Evolutionary conservation across 1,140 invertebrate species (phyloP).

Genomic region (Temnothorax longispinosus): DNA sequence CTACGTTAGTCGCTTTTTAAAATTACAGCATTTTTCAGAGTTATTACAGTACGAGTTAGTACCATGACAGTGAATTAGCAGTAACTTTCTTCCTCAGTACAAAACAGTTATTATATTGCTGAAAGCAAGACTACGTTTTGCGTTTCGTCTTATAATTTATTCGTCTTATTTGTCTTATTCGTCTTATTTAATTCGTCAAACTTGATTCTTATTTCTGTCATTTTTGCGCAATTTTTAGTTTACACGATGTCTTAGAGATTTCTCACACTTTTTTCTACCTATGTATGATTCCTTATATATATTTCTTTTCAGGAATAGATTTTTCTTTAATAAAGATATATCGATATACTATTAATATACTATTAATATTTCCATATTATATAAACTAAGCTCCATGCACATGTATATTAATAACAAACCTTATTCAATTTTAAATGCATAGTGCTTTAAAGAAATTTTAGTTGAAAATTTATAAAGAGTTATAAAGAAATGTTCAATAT

Average conservation of each 20-base stretch:
- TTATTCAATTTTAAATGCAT: not conserved
- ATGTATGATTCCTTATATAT: not conserved
- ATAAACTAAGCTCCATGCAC: not conserved
- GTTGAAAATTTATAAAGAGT: not conserved
- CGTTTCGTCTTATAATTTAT: not conserved
- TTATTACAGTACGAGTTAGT: conserved; percentile 3
- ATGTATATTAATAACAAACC: not conserved
- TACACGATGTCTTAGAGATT: not conserved
- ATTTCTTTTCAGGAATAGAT: not conserved
- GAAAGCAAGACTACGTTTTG: not conserved
- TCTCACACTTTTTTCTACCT: not conserved
- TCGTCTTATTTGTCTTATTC: not conserved
- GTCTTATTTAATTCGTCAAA: not conserved
- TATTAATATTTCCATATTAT: not conserved
- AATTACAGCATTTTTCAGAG: not conserved
- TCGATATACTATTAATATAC: not conserved
- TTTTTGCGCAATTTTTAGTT: not conserved
- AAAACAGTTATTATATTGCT: conserved; percentile 20
- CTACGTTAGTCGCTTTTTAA: not conserved
- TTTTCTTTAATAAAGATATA: not conserved
- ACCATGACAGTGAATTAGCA: not conserved
- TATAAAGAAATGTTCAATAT: not conserved
- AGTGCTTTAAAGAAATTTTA: not conserved
- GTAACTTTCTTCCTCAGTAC: not conserved
- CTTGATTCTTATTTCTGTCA: not conserved